phyloP scores from a whole-genome alignment of 2,888 invertebrate genomes.

The Cryptus armator region DNA sequence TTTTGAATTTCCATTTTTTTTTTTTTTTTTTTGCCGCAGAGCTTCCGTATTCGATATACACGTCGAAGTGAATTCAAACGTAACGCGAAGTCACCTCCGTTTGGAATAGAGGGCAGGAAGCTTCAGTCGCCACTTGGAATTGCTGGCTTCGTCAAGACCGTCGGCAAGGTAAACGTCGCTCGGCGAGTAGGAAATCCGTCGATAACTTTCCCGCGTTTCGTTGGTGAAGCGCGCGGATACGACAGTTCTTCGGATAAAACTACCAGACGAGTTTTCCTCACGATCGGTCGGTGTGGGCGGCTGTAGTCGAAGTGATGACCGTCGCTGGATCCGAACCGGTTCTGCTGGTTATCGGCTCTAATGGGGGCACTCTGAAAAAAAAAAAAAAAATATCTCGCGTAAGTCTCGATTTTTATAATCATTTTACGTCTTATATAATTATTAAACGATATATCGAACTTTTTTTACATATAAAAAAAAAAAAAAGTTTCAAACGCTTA shows the following conservation, averaged over 20 bases:
- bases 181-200: slow-evolving; percentile 65
- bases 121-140: slow-evolving; percentile 50
- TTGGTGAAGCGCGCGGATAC: neutral
- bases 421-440: too few relatives aligned
- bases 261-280: slow-evolving; percentile 63
- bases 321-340: slow-evolving; percentile 82
- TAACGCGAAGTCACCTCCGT: neutral
- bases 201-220: slow-evolving; percentile 52
- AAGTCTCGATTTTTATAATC: neutral
- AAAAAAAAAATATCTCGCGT: slow-evolving; percentile 21
- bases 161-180: slow-evolving; percentile 71
- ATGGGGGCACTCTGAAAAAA: slow-evolving; percentile 87
- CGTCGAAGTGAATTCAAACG: neutral
- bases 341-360: slow-evolving; percentile 86
- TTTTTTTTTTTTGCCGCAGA: neutral
- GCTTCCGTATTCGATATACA: neutral
- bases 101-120: slow-evolving; percentile 67
- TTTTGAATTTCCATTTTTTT: neutral
- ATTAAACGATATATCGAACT: too few relatives aligned
- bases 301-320: slow-evolving; percentile 87
- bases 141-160: slow-evolving; percentile 15
- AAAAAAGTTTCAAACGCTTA: too few relatives aligned
- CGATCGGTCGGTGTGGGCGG: slow-evolving; percentile 77
- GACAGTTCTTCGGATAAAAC: slow-evolving; percentile 31
- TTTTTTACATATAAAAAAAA: slow-evolving; percentile 70